A percentile compares a stretch with the other conserved stretches of the same genome.
Conservation (phyloP, 2,888 invertebrate genomes). For the Syrista parreyssii region DNA sequence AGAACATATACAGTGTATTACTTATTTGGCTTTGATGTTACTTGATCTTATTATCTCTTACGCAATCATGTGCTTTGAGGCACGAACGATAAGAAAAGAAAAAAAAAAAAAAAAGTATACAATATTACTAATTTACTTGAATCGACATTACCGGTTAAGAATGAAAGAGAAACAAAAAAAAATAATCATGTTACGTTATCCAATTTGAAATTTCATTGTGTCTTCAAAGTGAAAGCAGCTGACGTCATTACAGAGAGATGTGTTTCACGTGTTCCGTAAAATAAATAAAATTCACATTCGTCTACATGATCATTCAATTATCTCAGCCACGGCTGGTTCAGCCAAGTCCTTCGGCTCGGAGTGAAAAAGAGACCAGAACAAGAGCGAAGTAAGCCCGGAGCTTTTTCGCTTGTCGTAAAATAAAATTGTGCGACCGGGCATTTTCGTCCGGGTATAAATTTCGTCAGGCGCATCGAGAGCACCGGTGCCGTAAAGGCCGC, state of each 20-base stretch:
- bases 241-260: background rate
- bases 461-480: background rate
- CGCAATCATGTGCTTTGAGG: background rate
- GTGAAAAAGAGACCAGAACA: background rate
- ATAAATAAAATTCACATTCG: background rate
- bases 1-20: slow-evolving; percentile 12
- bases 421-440: background rate
- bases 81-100: background rate
- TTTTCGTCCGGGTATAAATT: background rate
- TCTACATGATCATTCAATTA: no score
- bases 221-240: background rate
- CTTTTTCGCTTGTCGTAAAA: background rate
- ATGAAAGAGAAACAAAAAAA: background rate
- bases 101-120: no score
- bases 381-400: background rate
- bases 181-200: background rate
- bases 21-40: background rate
- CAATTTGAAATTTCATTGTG: background rate
- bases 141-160: background rate
- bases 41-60: background rate
- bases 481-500: background rate
- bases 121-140: background rate
- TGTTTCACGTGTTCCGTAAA: no score
- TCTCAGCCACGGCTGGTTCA: background rate
- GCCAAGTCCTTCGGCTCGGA: background rate